A percentile compares a stretch with the other conserved stretches of the same genome.
These are phyloP conservation scores for Himantopus leucocephalus DNA, from an alignment of 2,113 vertebrate species.

Conservation along the genomic window DNA sequence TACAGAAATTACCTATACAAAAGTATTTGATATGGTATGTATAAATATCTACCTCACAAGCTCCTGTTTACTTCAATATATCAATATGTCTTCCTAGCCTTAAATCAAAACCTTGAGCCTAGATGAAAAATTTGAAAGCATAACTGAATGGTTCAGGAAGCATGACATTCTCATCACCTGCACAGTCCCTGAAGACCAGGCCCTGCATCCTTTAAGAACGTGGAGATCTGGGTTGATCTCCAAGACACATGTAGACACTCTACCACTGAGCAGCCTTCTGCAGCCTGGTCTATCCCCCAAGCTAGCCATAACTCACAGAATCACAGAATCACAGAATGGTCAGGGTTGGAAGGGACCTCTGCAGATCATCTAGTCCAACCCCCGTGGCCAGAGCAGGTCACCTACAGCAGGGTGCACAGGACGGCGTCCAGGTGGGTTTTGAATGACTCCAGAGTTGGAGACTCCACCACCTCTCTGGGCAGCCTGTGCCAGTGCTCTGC, in stretches of 20 bases:
- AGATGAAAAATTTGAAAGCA: background rate
- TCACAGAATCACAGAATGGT: too few relatives aligned
- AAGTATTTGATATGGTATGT: background rate
- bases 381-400: too few relatives aligned
- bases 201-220: background rate
- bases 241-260: fast-evolving
- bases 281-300: fast-evolving
- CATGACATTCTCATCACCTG: background rate
- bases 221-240: background rate
- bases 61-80: background rate
- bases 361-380: too few relatives aligned
- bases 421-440: too few relatives aligned
- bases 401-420: too few relatives aligned
- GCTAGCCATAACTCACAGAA: background rate
- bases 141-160: background rate
- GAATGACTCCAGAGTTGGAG: too few relatives aligned
- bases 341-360: too few relatives aligned
- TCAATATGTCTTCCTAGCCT: background rate
- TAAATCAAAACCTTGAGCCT: background rate
- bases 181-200: background rate
- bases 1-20: background rate
- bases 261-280: background rate
- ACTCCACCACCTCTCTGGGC: too few relatives aligned
- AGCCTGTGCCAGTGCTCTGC: too few relatives aligned
- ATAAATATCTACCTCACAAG: background rate